These are phyloP conservation scores for Cordilura impudica DNA, from an alignment of 2,888 invertebrate species.

Conservation along the genomic window DNA sequence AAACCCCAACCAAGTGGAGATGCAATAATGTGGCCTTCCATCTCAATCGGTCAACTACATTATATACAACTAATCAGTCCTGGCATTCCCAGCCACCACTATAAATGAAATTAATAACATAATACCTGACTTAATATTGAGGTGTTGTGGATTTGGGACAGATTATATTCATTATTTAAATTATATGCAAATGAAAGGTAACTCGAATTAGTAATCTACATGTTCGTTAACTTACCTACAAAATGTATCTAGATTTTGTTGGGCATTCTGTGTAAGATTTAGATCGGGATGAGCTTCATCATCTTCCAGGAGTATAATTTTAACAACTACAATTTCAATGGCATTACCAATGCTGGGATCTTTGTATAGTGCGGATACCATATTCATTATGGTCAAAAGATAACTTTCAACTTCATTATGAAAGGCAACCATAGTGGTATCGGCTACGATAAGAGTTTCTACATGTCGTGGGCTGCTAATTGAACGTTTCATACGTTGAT, in stretches of 20 bases:
- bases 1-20: too few relatives aligned
- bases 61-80: too few relatives aligned
- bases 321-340: slow-evolving; percentile 92
- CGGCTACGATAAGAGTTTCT: slow-evolving; percentile 92
- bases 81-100: too few relatives aligned
- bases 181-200: slow-evolving; percentile 20
- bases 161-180: not conserved
- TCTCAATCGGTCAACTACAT: too few relatives aligned
- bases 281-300: slow-evolving; percentile 81
- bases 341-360: slow-evolving; percentile 94
- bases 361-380: slow-evolving; percentile 91
- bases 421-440: slow-evolving; percentile 91
- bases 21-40: too few relatives aligned
- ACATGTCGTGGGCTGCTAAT: slow-evolving; percentile 88
- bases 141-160: too few relatives aligned
- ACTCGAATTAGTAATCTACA: not conserved
- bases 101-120: too few relatives aligned
- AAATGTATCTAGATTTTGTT: slow-evolving; percentile 89
- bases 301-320: slow-evolving; percentile 85
- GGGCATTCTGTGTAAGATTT: slow-evolving; percentile 88
- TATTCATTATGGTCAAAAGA: slow-evolving; percentile 94
- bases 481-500: slow-evolving; percentile 80
- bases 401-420: slow-evolving; percentile 92
- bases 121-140: too few relatives aligned
- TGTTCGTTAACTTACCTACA: slow-evolving; percentile 80